Percentiles rank a stretch among this genome's conserved stretches.
These are phyloP conservation scores for Rhamphomyia laevipes DNA, from an alignment of 2,888 invertebrate species.

Conservation along the genomic window DNA sequence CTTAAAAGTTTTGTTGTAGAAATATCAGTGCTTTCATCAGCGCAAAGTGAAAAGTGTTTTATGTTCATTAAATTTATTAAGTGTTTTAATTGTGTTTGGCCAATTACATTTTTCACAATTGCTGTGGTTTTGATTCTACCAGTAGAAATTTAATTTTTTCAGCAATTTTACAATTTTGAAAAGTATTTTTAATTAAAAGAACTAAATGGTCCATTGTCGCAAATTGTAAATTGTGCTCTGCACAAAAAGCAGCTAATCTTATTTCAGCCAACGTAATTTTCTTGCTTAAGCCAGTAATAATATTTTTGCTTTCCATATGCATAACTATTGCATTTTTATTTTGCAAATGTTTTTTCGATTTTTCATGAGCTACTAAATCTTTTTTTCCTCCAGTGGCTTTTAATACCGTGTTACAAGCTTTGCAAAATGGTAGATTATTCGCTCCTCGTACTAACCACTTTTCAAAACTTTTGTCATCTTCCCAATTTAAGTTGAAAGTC, in stretches of 20 bases:
- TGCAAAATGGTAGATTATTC: background rate
- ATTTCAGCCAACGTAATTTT: background rate
- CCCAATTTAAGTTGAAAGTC: too few relatives aligned
- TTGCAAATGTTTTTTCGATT: background rate
- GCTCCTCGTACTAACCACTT: background rate
- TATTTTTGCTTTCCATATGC: background rate
- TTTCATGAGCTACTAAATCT: slow-evolving; percentile 1
- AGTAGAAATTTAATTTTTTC: slow-evolving; percentile 3
- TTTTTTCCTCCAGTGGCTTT: background rate
- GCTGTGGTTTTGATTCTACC: slow-evolving; percentile 4
- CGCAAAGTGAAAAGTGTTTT: slow-evolving; percentile 3
- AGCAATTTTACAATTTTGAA: slow-evolving; percentile 5
- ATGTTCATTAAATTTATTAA: slow-evolving; percentile 1
- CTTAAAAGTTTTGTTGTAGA: too few relatives aligned
- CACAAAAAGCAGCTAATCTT: slow-evolving; percentile 3
- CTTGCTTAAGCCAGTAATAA: background rate
- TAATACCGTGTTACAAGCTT: slow-evolving; percentile 2
- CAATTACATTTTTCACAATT: slow-evolving; percentile 6
- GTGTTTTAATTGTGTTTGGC: slow-evolving; percentile 3
- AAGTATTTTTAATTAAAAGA: background rate
- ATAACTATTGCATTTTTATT: background rate
- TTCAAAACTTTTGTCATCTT: background rate
- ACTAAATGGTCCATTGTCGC: slow-evolving; percentile 8
- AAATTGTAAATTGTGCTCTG: slow-evolving; percentile 7
- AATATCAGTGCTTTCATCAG: background rate